These are phyloP conservation scores for Globicephala melas DNA, from an alignment of 2,113 vertebrate species.

Conservation along the genomic window DNA sequence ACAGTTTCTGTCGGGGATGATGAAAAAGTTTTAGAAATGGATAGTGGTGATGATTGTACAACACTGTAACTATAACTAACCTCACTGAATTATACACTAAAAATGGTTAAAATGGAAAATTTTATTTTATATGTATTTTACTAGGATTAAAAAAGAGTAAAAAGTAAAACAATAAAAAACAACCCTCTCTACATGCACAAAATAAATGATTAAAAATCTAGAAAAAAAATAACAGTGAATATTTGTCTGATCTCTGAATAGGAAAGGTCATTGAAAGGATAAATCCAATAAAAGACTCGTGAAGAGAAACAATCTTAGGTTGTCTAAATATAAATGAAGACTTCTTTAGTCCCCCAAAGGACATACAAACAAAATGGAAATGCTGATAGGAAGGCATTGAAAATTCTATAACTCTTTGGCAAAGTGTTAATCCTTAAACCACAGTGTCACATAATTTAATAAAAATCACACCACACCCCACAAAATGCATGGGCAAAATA, in stretches of 20 bases:
- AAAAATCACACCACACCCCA: neutral
- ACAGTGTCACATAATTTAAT: slow-evolving; percentile 10
- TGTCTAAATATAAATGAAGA: neutral
- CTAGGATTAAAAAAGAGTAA: neutral
- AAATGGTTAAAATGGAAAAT: neutral
- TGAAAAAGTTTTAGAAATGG: neutral
- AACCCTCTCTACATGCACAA: neutral
- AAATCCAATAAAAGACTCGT: neutral
- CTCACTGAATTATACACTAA: neutral
- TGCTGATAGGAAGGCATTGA: neutral
- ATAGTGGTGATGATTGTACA: neutral
- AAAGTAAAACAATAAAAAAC: neutral
- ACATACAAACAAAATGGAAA: neutral
- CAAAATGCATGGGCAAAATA: slow-evolving; percentile 9
- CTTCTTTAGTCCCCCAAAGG: neutral
- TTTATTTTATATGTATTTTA: neutral
- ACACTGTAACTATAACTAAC: neutral
- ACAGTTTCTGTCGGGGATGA: neutral
- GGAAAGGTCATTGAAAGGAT: neutral
- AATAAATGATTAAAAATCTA: neutral
- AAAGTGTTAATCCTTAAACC: neutral
- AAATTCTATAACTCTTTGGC: neutral
- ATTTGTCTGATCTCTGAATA: neutral
- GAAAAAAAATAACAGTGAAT: neutral
- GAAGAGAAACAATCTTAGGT: neutral